These are phyloP conservation scores for Drosophila quinaria DNA, from an alignment of 2,888 invertebrate genomes.

Conservation along the genomic window DNA sequence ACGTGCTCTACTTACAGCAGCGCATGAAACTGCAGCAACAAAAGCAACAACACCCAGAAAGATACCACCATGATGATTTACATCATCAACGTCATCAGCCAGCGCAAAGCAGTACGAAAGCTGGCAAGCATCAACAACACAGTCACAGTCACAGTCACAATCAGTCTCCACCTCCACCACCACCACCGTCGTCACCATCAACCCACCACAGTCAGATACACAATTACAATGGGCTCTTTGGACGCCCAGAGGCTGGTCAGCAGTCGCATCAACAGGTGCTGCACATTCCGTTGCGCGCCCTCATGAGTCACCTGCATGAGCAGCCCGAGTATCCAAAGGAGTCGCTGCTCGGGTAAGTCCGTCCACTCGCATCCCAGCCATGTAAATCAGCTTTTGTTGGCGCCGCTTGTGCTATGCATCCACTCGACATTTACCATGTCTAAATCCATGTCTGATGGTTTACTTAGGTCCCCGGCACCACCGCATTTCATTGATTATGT, in stretches of 20 bases:
- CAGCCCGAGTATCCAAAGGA: slow-evolving; percentile 59
- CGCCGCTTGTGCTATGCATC: neutral
- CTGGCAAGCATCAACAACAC: slow-evolving; percentile 59
- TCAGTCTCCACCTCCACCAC: slow-evolving; percentile 34
- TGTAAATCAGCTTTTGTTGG: neutral
- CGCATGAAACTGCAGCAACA: slow-evolving; percentile 75
- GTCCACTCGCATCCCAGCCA: slow-evolving; percentile 15
- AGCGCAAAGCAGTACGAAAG: slow-evolving; percentile 57
- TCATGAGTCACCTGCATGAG: slow-evolving; percentile 72
- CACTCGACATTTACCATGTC: neutral
- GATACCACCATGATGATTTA: slow-evolving; percentile 54
- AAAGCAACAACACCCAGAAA: slow-evolving; percentile 42
- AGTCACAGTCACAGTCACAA: slow-evolving; percentile 43
- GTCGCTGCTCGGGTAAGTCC: slow-evolving; percentile 70
- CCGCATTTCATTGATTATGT: slow-evolving; percentile 80
- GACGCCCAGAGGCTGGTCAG: slow-evolving; percentile 45
- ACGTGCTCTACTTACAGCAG: slow-evolving; percentile 84
- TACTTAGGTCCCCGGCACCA: slow-evolving; percentile 53
- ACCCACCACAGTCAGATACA: slow-evolving; percentile 49
- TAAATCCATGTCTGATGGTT: neutral
- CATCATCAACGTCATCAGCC: slow-evolving; percentile 59
- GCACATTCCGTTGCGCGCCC: slow-evolving; percentile 77
- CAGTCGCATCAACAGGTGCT: slow-evolving; percentile 71
- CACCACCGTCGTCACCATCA: slow-evolving; percentile 45
- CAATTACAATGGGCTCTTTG: slow-evolving; percentile 51